Conservation (phyloP, 2,888 invertebrate species). For the Eumacrocentrus americanus region DNA sequence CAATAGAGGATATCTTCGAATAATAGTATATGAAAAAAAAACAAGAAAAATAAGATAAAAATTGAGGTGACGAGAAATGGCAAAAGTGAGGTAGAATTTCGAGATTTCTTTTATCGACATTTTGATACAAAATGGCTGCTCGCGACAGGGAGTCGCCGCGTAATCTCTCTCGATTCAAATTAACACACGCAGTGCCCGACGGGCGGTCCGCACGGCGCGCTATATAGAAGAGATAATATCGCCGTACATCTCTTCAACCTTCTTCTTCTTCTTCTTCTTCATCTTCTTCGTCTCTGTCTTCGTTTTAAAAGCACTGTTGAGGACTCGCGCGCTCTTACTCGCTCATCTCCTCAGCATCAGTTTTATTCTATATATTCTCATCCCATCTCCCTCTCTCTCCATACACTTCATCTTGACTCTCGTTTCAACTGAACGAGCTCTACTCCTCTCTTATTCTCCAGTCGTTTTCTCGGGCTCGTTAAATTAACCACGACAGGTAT, state of each 20-base stretch:
- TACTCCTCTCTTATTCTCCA: conserved; percentile 17
- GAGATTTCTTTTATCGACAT: conserved; percentile 60
- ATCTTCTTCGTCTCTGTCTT: conserved; percentile 24
- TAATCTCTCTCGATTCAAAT: conserved; percentile 69
- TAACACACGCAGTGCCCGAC: conserved; percentile 64
- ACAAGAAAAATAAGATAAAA: neutral
- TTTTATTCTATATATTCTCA: conserved; percentile 16
- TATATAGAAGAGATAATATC: conserved; percentile 55
- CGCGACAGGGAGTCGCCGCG: conserved; percentile 62
- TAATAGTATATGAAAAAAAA: conserved; percentile 3
- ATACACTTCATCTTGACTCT: conserved; percentile 6
- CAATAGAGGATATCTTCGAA: too few species aligned
- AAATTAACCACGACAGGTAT: neutral
- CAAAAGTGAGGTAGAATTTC: conserved; percentile 34
- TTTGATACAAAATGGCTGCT: conserved; percentile 62
- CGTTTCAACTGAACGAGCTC: neutral
- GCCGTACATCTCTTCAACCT: conserved; percentile 43
- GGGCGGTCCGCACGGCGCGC: conserved; percentile 40
- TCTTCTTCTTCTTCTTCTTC: too few species aligned
- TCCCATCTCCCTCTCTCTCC: neutral
- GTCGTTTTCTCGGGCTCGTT: conserved; percentile 25
- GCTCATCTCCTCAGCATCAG: too few species aligned
- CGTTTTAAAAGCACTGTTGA: conserved; percentile 31
- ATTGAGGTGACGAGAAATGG: conserved; percentile 12
- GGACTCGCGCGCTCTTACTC: conserved; percentile 11